Percentiles rank a stretch among this genome's conserved stretches.
These are phyloP conservation scores for Xiphophorus hellerii DNA, from an alignment of 2,113 vertebrate genomes.

Conservation along the genomic window DNA sequence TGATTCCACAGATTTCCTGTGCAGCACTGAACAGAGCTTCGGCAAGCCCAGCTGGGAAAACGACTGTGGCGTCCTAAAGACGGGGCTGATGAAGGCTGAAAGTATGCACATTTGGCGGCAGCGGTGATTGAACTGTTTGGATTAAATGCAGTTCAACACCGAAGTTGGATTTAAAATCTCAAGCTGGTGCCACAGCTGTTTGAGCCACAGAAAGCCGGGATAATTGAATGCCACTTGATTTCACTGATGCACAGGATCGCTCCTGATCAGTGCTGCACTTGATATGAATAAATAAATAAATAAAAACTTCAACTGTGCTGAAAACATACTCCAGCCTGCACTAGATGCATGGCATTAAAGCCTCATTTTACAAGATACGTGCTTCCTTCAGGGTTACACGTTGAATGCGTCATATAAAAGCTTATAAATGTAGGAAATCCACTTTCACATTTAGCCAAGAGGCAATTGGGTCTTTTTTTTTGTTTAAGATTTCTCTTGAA, in stretches of 20 bases:
- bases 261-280: conserved; percentile 16
- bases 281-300: not conserved
- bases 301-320: conserved; percentile 47
- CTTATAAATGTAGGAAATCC: conserved; percentile 22
- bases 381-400: conserved; percentile 21
- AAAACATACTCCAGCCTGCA: not conserved
- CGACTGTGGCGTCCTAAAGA: conserved; percentile 31
- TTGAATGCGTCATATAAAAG: not conserved
- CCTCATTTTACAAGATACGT: conserved; percentile 27
- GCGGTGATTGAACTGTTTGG: conserved; percentile 20
- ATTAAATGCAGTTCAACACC: conserved; percentile 45
- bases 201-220: conserved; percentile 34
- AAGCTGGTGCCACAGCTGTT: conserved; percentile 42
- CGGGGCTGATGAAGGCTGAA: conserved; percentile 37
- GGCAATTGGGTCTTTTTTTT: conserved; percentile 15
- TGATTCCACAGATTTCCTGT: conserved; percentile 58
- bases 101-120: conserved; percentile 35
- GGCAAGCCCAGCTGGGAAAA: conserved; percentile 35
- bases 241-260: not conserved
- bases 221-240: conserved; percentile 19
- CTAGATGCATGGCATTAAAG: conserved; percentile 21
- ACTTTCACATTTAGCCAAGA: conserved; percentile 38
- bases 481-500: conserved; percentile 31
- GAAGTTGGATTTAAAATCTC: conserved; percentile 44
- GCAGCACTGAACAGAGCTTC: conserved; percentile 36